phyloP scores from a whole-genome alignment of 2,113 vertebrate genomes.

The Menidia beryllina region DNA sequence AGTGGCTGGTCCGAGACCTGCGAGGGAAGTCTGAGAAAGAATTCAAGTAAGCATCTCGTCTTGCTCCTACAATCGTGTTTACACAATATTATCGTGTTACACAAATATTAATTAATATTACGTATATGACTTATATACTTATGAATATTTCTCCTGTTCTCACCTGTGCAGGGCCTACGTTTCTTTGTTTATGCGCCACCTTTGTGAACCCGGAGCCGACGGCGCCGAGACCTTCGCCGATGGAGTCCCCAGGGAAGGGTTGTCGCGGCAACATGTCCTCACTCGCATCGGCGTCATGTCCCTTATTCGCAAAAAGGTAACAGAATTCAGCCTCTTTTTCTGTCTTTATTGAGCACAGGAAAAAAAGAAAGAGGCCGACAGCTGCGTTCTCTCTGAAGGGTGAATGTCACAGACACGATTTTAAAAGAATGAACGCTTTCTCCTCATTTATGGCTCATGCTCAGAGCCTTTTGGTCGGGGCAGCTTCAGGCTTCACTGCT shows the following conservation, averaged over 20 bases:
- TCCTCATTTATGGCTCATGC: no score
- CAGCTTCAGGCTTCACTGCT: no score
- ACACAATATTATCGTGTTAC: no score
- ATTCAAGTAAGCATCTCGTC: slow-evolving; percentile 91
- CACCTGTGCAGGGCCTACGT: slow-evolving; percentile 89
- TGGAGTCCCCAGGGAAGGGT: slow-evolving; percentile 94
- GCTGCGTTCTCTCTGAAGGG: background rate
- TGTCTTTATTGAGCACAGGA: background rate
- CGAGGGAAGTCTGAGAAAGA: slow-evolving; percentile 98
- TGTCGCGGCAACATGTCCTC: slow-evolving; percentile 96
- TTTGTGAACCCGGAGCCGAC: slow-evolving; percentile 96
- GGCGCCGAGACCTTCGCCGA: slow-evolving; percentile 97
- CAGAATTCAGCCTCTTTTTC: background rate
- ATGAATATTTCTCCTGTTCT: background rate
- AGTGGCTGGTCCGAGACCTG: slow-evolving; percentile 96
- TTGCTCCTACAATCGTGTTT: no score
- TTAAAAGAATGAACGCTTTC: background rate
- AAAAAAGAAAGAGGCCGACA: background rate
- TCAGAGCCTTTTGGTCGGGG: no score
- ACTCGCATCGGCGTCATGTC: slow-evolving; percentile 99
- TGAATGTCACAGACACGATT: background rate
- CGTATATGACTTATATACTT: no score
- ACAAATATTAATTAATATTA: no score
- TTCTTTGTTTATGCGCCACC: slow-evolving; percentile 96
- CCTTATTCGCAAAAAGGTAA: slow-evolving; percentile 96